Evolutionary conservation across 2,113 vertebrate genomes (phyloP), one percentile per base, ranked within the genome.

Genomic region (Labeo catla): DNA sequence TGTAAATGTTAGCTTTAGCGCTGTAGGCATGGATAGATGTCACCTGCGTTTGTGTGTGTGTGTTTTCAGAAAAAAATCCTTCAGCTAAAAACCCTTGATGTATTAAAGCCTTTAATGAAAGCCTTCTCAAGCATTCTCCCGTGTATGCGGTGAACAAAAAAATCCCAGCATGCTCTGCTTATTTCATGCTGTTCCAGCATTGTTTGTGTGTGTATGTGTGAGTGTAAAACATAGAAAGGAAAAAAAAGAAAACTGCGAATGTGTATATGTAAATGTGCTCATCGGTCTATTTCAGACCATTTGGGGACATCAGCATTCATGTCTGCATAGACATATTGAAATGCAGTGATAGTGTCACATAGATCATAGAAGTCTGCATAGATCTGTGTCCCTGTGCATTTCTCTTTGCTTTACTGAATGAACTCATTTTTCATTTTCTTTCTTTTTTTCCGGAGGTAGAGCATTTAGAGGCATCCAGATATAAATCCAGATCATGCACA

Each of bases 61-160:
- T 84, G 59, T 66, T 61, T 78, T 77, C 63, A 73, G 49, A 39
- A 61, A 15, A 45, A 73, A 76, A 80, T 45, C 54, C 23, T 73
- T 70, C 52, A 47, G 47, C 52, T 80, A 80, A 80, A 61, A 80
- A 12, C 54, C 77, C 54, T 80, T 80, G 77, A 80, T 80, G 77
- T 61, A 80, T 80, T 80, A 80, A 84, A 84, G 81, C 81, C 68
- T 52, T 54, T 84, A 84, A 84, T 84, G 81, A 59, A 73, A 84
- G 50, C 19, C 65, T 83, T 84, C 49, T 84, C 81, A 84, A 84
- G 81, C 81, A 57, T 84, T 73, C 81, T 84, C 81, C 21, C 8
- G 13, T 84, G 81, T 50, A 73, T 84, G 49, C 34, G 5, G 19
- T 59, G 68, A 84, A 84, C 81, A 80, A 73, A 72, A 81, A 73